A percentile compares a stretch with the other conserved stretches of the same genome.
Evolutionary conservation across 2,888 invertebrate species (phyloP).

Genomic region (Rhabditoides inermis): DNA sequence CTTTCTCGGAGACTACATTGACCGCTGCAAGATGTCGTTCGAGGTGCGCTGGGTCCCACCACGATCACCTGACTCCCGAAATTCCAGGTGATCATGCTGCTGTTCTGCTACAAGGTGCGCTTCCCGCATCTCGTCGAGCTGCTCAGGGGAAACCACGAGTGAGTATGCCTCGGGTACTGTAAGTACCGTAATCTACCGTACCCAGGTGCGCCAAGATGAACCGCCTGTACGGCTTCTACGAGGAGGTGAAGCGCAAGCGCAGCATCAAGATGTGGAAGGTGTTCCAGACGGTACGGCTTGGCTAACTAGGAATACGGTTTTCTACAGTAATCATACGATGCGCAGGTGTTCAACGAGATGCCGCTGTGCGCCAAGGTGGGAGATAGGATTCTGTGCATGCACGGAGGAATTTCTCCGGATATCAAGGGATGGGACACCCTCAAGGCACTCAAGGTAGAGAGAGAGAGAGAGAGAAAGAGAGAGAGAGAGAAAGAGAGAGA

Average conservation of each 20-base stretch:
- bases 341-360: constrained; percentile 30
- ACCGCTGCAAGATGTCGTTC: constrained; percentile 33
- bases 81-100: constrained; percentile 25
- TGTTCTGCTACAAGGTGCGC: constrained; percentile 37
- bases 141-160: constrained; percentile 45
- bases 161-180: constrained; percentile 4
- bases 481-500: background rate
- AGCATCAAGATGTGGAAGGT: constrained; percentile 26
- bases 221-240: constrained; percentile 39
- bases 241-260: constrained; percentile 27
- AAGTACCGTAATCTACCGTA: background rate
- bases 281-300: constrained; percentile 16
- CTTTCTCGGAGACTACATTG: constrained; percentile 46
- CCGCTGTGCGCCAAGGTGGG: constrained; percentile 31
- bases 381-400: constrained; percentile 28
- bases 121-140: constrained; percentile 27
- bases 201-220: constrained; percentile 14
- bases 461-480: background rate
- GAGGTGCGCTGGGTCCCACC: constrained; percentile 18
- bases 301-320: background rate
- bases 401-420: constrained; percentile 38
- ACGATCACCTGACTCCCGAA: background rate
- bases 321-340: background rate
- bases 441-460: constrained; percentile 14
- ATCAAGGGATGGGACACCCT: constrained; percentile 27